Evolutionary conservation across 2,888 invertebrate species (phyloP).

Genomic region (Microplitis deprimator): DNA sequence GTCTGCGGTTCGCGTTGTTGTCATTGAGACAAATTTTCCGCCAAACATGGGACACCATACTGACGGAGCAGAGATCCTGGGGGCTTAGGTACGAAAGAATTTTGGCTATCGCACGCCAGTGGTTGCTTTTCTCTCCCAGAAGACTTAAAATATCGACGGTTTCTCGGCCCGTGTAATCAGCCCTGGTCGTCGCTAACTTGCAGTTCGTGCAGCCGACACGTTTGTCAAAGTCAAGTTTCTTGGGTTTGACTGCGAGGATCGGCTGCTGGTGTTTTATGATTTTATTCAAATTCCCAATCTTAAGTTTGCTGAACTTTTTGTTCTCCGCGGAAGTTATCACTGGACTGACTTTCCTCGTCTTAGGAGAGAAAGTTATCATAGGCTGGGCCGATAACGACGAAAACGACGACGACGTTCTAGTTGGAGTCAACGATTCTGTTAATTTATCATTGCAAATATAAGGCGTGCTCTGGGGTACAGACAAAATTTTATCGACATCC

Average conservation of each 20-base stretch:
- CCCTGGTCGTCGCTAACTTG: conserved; percentile 53
- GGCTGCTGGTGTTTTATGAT: background rate
- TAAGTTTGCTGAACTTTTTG: conserved; percentile 55
- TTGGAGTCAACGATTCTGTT: background rate
- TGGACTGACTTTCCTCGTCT: conserved; percentile 52
- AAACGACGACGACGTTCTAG: conserved; percentile 13
- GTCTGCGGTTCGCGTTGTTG: conserved; percentile 60
- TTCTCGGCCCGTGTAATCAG: conserved; percentile 60
- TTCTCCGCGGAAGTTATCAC: conserved; percentile 52
- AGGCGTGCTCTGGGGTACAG: conserved; percentile 58
- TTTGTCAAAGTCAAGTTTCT: conserved; percentile 63
- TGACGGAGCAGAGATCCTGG: conserved; percentile 66
- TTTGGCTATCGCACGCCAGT: conserved; percentile 64
- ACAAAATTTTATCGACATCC: conserved; percentile 61
- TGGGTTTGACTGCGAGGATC: conserved; percentile 59
- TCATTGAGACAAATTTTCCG: conserved; percentile 63
- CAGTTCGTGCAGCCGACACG: conserved; percentile 3
- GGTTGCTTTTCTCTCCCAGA: conserved; percentile 67
- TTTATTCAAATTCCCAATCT: conserved; percentile 51
- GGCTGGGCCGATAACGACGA: too few species aligned
- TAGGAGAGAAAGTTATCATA: conserved; percentile 52
- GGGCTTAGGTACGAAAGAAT: conserved; percentile 65
- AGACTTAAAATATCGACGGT: conserved; percentile 64
- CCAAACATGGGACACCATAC: conserved; percentile 70
- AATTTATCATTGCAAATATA: conserved; percentile 35